phyloP scores from a whole-genome alignment of 1,140 invertebrate species.

The Drosophila tsacasi region DNA sequence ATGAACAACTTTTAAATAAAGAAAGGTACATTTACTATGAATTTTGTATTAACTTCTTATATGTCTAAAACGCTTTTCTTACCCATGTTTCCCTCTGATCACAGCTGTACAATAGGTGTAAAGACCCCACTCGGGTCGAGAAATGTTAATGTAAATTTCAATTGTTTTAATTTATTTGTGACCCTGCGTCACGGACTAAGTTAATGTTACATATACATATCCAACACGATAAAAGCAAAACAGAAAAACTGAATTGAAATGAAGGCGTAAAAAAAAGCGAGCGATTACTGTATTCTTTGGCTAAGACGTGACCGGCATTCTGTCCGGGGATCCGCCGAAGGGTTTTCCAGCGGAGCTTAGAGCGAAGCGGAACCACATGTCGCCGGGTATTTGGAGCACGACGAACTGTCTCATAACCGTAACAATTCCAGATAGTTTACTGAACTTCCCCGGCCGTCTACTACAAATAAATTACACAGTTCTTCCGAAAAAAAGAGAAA shows the following conservation, averaged over 20 bases:
- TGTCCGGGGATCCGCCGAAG: slow-evolving; percentile 4
- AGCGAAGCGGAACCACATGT: slow-evolving; percentile 58
- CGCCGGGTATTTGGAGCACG: slow-evolving; percentile 65
- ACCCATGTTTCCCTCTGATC: not conserved
- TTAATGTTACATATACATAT: slow-evolving; percentile 40
- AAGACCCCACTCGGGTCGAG: slow-evolving; percentile 5
- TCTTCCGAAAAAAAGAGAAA: slow-evolving; percentile 16
- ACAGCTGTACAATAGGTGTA: slow-evolving; percentile 31
- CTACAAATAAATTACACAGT: slow-evolving; percentile 49
- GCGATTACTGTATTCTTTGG: slow-evolving; percentile 55
- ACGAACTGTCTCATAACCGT: slow-evolving; percentile 70
- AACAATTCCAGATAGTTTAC: slow-evolving; percentile 54
- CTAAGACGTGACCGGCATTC: slow-evolving; percentile 69
- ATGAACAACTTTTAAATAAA: not conserved
- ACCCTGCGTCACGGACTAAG: slow-evolving; percentile 41
- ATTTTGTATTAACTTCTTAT: not conserved
- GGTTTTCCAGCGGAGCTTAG: not conserved
- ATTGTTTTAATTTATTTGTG: slow-evolving; percentile 66
- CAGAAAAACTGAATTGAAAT: slow-evolving; percentile 44
- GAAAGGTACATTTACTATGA: too few relatives aligned
- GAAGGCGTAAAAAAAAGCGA: slow-evolving; percentile 25
- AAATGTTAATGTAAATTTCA: slow-evolving; percentile 63
- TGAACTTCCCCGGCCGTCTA: slow-evolving; percentile 47
- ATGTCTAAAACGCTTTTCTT: not conserved
- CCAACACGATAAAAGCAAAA: slow-evolving; percentile 9